Base-by-base conservation (phyloP, 30 jellyfish, hydroid and myxozoan species). In the Aurelia aurita region DNA sequence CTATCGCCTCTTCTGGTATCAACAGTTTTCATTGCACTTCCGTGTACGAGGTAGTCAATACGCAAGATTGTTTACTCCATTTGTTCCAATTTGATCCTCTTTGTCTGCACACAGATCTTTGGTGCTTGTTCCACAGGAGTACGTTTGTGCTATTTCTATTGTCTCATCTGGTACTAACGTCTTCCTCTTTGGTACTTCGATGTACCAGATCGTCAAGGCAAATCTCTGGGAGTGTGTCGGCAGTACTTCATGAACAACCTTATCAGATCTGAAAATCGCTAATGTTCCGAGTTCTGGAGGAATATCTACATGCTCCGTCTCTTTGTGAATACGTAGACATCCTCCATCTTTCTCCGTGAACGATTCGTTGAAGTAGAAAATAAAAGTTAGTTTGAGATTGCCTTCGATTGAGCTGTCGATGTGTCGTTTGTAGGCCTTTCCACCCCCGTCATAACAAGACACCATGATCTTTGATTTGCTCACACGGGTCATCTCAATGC, bases 401-500 rank as follows among this genome's bases (percentile, higher is more conserved):
- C 85, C 91, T 10, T 81, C 91, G 3, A 57, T 19, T 10, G 69
- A 28, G 79, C 91, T 67, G 84, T 81, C 91, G 29, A 81, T 81
- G 45, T 81, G 91, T 53, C 85, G 47, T 25, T 81, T 81, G 69
- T 67, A 81, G 46, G 70, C 74, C 25, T 71, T 59, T 0, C 91
- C 91, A 58, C 69, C 31, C 60, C 91, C 91, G 27, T 81, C 69
- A 49, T 81, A 81, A 57, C 91, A 81, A 1, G 91, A 81, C 1
- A 61, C 91, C 91, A 81, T 81, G 70, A 81, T 35, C 26, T 81
- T 81, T 19, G 91, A 81, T 49, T 68, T 55, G 79, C 91, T 81
- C 27, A 81, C 76, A 7, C 72, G 68, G 58, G 69, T 63, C 77
- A 69, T 81, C 34, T 65, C 54, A 10, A 81, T 47, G 69, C 64